phyloP scores from a whole-genome alignment of 92 coral and sea anemone genomes.

The Zoanthus sansibaricus region DNA sequence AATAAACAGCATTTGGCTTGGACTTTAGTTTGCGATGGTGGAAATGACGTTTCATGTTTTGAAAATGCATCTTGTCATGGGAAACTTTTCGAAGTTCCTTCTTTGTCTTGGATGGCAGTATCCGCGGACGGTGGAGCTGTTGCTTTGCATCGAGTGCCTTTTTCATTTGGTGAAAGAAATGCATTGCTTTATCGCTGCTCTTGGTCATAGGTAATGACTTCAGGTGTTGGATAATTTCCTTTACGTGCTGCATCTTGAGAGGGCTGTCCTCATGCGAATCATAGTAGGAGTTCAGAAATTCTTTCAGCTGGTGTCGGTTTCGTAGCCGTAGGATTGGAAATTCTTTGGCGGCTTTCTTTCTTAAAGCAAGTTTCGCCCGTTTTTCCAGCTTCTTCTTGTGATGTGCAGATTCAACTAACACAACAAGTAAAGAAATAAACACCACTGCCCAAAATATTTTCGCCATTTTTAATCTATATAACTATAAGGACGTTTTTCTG shows the following conservation, averaged over 20 bases:
- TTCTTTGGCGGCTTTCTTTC: constrained; percentile 4
- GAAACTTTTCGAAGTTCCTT: neutral
- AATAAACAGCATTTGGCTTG: neutral
- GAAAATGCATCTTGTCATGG: neutral
- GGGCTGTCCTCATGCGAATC: neutral
- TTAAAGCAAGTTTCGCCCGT: neutral
- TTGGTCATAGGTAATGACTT: neutral
- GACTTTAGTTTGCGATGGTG: neutral
- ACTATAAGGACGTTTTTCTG: neutral
- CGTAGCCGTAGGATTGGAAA: neutral
- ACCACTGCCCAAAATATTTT: constrained; percentile 14
- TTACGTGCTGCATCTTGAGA: neutral
- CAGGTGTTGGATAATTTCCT: constrained; percentile 8
- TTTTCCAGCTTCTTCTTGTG: neutral
- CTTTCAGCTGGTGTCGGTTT: neutral
- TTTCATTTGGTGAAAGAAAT: constrained; percentile 17
- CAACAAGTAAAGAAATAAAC: neutral
- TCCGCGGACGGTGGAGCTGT: neutral
- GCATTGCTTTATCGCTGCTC: neutral
- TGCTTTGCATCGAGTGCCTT: constrained; percentile 4
- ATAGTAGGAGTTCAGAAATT: constrained; percentile 10
- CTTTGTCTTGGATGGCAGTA: neutral
- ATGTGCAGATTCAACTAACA: neutral
- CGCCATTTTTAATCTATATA: neutral
- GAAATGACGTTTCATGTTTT: constrained; percentile 1